Percentiles rank a stretch among this genome's conserved stretches.
These are phyloP conservation scores for Cuniculus paca DNA, from an alignment of 2,797 vertebrate species.

Conservation along the genomic window DNA sequence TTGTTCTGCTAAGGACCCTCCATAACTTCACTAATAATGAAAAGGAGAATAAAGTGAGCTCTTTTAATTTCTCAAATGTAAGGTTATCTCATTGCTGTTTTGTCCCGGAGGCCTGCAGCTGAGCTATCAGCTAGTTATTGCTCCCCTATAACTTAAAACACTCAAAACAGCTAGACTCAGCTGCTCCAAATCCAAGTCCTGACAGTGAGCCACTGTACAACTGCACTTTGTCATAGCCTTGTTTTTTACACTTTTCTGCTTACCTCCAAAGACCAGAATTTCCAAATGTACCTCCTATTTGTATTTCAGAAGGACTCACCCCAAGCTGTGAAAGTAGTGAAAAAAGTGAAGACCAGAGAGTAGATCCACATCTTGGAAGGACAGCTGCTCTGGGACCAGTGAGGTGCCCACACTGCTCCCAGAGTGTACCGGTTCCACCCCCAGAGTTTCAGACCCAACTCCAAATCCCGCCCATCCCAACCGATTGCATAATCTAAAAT, in stretches of 20 bases:
- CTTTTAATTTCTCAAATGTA: neutral
- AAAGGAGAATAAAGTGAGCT: neutral
- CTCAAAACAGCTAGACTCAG: accelerated
- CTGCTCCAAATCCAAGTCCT: neutral
- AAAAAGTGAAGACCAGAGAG: neutral
- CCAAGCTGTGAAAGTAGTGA: neutral
- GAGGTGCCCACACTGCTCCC: accelerated
- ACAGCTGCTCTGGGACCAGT: neutral
- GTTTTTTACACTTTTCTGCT: accelerated
- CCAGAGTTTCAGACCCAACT: accelerated
- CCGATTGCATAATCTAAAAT: neutral
- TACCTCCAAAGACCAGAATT: neutral
- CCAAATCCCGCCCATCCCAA: neutral
- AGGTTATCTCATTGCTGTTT: neutral
- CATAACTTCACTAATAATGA: neutral
- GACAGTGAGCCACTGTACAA: accelerated
- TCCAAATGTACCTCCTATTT: neutral
- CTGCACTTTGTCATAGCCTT: neutral
- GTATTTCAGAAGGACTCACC: neutral
- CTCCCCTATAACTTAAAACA: neutral
- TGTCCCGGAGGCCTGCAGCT: neutral
- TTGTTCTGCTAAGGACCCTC: neutral
- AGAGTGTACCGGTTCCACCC: accelerated
- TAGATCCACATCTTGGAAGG: neutral
- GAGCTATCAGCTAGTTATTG: neutral